A percentile compares a stretch with the other conserved stretches of the same genome.
Evolutionary conservation across 2,888 invertebrate species (phyloP).

Genomic region (Phorcus lineatus): DNA sequence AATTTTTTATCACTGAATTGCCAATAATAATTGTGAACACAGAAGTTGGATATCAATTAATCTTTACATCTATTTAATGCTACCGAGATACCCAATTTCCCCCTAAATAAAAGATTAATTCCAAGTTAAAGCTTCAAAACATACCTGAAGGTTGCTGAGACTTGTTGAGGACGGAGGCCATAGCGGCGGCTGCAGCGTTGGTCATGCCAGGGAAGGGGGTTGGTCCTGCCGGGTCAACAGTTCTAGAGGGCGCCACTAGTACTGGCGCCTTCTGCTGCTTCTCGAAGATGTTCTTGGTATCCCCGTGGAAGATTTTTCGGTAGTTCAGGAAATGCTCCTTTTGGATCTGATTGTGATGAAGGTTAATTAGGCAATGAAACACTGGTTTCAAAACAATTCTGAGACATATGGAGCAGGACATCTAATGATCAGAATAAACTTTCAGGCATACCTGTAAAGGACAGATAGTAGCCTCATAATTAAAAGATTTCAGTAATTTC

Average conservation of each 20-base stretch:
- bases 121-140: constrained; percentile 6
- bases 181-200: constrained; percentile 71
- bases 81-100: too few species aligned
- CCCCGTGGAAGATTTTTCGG: constrained; percentile 86
- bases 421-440: too few species aligned
- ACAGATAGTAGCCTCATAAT: too few species aligned
- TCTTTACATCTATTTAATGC: too few species aligned
- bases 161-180: constrained; percentile 71
- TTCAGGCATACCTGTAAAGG: too few species aligned
- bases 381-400: not conserved
- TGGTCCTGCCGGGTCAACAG: constrained; percentile 64
- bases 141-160: constrained; percentile 70
- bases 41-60: too few species aligned
- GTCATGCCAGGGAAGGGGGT: constrained; percentile 72
- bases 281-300: constrained; percentile 86
- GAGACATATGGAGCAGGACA: not conserved
- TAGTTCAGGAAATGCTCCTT: constrained; percentile 90
- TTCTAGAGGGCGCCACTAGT: constrained; percentile 40
- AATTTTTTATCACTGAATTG: too few species aligned
- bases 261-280: constrained; percentile 57
- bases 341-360: constrained; percentile 76
- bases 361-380: not conserved
- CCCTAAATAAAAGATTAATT: not conserved
- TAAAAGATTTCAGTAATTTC: too few species aligned
- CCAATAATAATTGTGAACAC: too few species aligned